Conservation (phyloP, 2,888 invertebrate genomes). For the Gandaritis pyraliata region DNA sequence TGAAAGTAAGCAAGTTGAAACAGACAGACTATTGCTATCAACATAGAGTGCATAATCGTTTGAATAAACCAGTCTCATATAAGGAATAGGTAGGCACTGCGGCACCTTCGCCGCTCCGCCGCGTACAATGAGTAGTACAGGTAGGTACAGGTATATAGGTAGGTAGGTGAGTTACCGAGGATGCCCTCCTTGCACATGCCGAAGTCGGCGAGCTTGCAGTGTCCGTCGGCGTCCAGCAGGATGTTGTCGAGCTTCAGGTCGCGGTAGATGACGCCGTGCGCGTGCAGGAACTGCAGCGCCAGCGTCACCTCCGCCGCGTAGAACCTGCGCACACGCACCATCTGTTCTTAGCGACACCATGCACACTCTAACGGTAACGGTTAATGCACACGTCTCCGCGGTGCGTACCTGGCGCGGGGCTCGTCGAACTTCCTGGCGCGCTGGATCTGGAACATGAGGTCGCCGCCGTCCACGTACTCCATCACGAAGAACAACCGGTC, state of each 20-base stretch:
- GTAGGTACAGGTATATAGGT: too few species aligned
- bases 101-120: too few species aligned
- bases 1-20: too few species aligned
- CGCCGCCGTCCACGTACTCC: slow-evolving; percentile 99
- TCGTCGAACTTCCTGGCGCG: slow-evolving; percentile 99
- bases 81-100: too few species aligned
- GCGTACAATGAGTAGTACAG: too few species aligned
- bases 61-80: too few species aligned
- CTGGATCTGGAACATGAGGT: slow-evolving; percentile 99
- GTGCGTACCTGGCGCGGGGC: slow-evolving; percentile 93
- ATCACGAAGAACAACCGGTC: slow-evolving; percentile 99
- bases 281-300: slow-evolving; percentile 98
- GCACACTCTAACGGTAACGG: too few species aligned
- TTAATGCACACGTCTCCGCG: too few species aligned
- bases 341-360: too few species aligned
- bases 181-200: slow-evolving; percentile 99
- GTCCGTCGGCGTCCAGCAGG: slow-evolving; percentile 97
- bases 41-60: slow-evolving; percentile 1
- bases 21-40: not conserved
- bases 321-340: slow-evolving; percentile 76
- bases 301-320: slow-evolving; percentile 99
- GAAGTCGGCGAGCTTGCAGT: slow-evolving; percentile 97
- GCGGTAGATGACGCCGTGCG: slow-evolving; percentile 98
- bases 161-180: not conserved
- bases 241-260: slow-evolving; percentile 99